Conservation (phyloP, 2,797 vertebrate species). For the Micropoecilia bifurca region DNA sequence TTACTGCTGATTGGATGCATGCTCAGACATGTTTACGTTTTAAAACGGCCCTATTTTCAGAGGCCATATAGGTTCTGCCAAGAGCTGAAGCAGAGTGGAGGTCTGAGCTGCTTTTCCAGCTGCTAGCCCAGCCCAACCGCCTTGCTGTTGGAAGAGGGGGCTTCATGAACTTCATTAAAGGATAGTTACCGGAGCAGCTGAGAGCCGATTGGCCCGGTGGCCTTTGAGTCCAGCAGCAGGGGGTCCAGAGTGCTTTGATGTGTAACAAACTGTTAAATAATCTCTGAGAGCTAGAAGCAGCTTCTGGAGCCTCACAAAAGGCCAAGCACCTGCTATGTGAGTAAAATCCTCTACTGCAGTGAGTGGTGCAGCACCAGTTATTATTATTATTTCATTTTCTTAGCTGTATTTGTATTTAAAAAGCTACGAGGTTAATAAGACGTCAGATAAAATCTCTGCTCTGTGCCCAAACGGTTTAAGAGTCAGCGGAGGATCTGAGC, state of each 20-base stretch:
- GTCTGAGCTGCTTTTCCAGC: constrained; percentile 85
- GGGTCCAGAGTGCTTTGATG: constrained; percentile 88
- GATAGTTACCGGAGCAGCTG: constrained; percentile 88
- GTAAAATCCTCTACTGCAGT: neutral
- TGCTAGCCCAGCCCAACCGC: constrained; percentile 88
- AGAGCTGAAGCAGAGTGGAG: constrained; percentile 84
- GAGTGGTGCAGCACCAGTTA: neutral
- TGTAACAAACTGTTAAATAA: constrained; percentile 90
- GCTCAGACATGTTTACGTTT: constrained; percentile 50
- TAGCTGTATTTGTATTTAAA: neutral
- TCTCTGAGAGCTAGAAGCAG: constrained; percentile 85
- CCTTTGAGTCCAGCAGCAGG: constrained; percentile 89
- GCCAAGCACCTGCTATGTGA: constrained; percentile 65
- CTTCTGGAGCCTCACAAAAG: constrained; percentile 79
- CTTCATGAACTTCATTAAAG: constrained; percentile 93
- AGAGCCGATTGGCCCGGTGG: constrained; percentile 84
- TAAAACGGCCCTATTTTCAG: constrained; percentile 45
- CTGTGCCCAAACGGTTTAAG: neutral
- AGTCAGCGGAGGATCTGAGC: neutral
- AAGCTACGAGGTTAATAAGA: neutral
- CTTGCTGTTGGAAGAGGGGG: constrained; percentile 86
- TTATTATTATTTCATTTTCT: neutral
- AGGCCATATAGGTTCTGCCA: constrained; percentile 89
- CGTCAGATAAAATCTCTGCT: neutral
- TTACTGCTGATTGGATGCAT: constrained; percentile 58